phyloP scores from a whole-genome alignment of 2,888 invertebrate species.

The Lapara coniferarum region DNA sequence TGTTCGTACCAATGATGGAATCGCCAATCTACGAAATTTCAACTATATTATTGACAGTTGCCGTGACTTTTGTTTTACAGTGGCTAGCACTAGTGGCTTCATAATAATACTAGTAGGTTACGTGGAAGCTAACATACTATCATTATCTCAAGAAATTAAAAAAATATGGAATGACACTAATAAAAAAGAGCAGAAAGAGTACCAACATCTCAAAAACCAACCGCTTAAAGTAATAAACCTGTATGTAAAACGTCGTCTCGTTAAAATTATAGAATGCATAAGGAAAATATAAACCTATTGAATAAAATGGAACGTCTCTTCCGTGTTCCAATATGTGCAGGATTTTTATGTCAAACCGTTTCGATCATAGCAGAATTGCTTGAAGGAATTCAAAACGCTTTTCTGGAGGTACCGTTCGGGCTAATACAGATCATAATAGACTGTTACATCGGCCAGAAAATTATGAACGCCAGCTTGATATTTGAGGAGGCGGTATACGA shows the following conservation, averaged over 20 bases:
- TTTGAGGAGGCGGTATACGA: constrained; percentile 60
- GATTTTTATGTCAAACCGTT: constrained; percentile 45
- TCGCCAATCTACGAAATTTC: constrained; percentile 61
- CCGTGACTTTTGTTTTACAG: constrained; percentile 47
- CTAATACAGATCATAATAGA: constrained; percentile 54
- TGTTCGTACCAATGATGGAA: constrained; percentile 58
- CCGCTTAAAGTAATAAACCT: constrained; percentile 34
- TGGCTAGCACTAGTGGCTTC: constrained; percentile 54
- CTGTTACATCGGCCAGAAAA: constrained; percentile 59
- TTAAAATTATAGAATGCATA: constrained; percentile 45
- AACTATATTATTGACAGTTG: constrained; percentile 37
- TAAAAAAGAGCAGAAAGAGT: constrained; percentile 22
- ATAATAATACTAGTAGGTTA: constrained; percentile 58
- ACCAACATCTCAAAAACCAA: constrained; percentile 14
- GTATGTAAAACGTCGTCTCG: constrained; percentile 38
- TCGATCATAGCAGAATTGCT: constrained; percentile 51
- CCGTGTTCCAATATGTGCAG: constrained; percentile 47
- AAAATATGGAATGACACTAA: constrained; percentile 51
- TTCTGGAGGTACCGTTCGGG: constrained; percentile 53
- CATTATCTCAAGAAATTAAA: constrained; percentile 54
- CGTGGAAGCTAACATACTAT: constrained; percentile 58
- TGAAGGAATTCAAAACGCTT: constrained; percentile 55
- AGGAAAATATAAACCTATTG: constrained; percentile 41
- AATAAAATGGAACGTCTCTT: constrained; percentile 46
- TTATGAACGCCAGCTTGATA: constrained; percentile 54